Percentiles rank a stretch among this genome's conserved stretches.
These are phyloP conservation scores for Platycnemis pennipes DNA, from an alignment of 2,888 invertebrate genomes.

Conservation along the genomic window DNA sequence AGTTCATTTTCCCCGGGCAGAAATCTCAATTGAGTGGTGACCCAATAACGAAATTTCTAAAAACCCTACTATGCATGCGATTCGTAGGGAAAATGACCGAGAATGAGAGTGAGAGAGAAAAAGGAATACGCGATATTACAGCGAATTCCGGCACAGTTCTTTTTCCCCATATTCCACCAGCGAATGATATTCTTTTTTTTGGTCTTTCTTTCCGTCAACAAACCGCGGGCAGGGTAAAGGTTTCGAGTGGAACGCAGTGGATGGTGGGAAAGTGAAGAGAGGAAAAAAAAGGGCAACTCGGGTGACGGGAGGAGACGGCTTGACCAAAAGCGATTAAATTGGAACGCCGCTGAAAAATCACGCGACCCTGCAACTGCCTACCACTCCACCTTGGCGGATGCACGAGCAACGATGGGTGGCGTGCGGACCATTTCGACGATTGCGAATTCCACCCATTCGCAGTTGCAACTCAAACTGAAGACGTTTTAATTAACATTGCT, in stretches of 20 bases:
- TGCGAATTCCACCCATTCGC: neutral
- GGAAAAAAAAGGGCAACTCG: neutral
- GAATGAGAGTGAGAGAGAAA: too few species aligned
- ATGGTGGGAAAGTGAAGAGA: neutral
- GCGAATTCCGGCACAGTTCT: too few species aligned
- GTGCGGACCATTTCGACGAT: too few species aligned
- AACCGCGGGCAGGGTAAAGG: neutral
- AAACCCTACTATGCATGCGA: too few species aligned
- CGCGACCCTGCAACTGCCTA: neutral
- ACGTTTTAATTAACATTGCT: neutral
- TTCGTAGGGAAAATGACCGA: too few species aligned
- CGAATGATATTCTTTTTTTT: neutral
- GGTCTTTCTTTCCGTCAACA: neutral
- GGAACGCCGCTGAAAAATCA: neutral
- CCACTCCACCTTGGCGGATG: neutral
- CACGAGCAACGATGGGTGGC: too few species aligned
- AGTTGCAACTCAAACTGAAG: neutral
- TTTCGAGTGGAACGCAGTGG: neutral
- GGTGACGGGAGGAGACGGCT: neutral
- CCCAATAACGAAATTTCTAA: too few species aligned
- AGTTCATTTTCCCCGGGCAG: too few species aligned
- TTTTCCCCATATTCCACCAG: neutral
- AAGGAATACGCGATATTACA: too few species aligned
- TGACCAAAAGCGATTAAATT: neutral
- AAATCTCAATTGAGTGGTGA: too few species aligned